These are phyloP conservation scores for Columbina picui DNA, from an alignment of 2,113 vertebrate species.

Conservation along the genomic window DNA sequence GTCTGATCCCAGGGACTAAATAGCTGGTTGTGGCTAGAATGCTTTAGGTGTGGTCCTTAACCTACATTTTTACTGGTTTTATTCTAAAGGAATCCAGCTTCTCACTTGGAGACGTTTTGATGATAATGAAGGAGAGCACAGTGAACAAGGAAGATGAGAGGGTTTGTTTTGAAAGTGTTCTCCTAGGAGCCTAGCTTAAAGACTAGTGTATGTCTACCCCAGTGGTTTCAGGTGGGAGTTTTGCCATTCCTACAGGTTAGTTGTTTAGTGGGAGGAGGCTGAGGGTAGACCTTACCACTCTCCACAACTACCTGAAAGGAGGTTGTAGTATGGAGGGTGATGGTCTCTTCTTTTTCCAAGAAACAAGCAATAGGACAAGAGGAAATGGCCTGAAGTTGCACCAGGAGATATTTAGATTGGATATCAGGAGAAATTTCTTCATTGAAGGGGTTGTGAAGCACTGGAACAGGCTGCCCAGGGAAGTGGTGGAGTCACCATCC, in stretches of 20 bases:
- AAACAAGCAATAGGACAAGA: background rate
- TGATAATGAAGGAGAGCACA: background rate
- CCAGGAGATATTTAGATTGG: background rate
- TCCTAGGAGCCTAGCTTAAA: background rate
- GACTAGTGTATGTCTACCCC: background rate
- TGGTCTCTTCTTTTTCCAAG: background rate
- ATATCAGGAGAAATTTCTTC: background rate
- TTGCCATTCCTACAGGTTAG: background rate
- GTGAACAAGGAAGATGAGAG: background rate
- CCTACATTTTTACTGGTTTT: background rate
- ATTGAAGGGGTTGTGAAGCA: rapidly evolving
- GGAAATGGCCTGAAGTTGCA: background rate
- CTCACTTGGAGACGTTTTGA: background rate
- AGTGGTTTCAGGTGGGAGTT: background rate
- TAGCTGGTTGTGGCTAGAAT: background rate
- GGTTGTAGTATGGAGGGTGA: rapidly evolving
- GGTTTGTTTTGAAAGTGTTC: background rate
- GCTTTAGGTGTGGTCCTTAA: background rate
- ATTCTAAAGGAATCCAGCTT: background rate
- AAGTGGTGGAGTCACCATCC: background rate
- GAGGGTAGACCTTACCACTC: rapidly evolving
- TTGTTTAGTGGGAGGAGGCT: background rate
- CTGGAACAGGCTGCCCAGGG: background rate
- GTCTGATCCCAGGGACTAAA: background rate
- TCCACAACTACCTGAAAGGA: background rate